Evolutionary conservation across 2,888 invertebrate genomes (phyloP).

Genomic region (Tetheella fluctuosa): DNA sequence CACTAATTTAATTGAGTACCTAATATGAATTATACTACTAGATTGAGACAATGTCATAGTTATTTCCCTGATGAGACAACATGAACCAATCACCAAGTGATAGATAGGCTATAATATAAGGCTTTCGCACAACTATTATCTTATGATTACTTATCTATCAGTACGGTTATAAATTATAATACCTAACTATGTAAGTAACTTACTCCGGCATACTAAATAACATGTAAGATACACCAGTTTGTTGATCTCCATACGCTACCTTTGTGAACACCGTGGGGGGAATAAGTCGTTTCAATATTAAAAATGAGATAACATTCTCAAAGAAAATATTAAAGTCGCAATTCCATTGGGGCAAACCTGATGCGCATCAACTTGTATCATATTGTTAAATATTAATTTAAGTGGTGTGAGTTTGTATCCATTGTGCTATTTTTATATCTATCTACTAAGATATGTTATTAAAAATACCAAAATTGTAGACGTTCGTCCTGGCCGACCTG

Average conservation of each 20-base stretch:
- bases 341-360: conserved; percentile 73
- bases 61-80: too few relatives aligned
- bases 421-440: conserved; percentile 34
- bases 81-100: too few relatives aligned
- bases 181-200: too few relatives aligned
- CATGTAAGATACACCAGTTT: conserved; percentile 27
- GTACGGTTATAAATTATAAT: too few relatives aligned
- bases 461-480: not conserved
- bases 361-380: conserved; percentile 79
- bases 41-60: too few relatives aligned
- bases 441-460: not conserved
- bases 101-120: too few relatives aligned
- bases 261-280: conserved; percentile 70
- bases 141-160: too few relatives aligned
- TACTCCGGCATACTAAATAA: too few relatives aligned
- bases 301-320: conserved; percentile 81
- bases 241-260: conserved; percentile 45
- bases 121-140: too few relatives aligned
- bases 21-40: too few relatives aligned
- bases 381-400: conserved; percentile 79
- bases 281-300: conserved; percentile 78
- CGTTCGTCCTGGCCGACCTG: too few relatives aligned
- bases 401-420: conserved; percentile 61
- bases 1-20: too few relatives aligned
- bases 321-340: conserved; percentile 82